Percentiles rank a stretch among this genome's conserved stretches.
phyloP scores from a whole-genome alignment of 2,888 invertebrate genomes.

The Callyntrura guangdongensis region DNA sequence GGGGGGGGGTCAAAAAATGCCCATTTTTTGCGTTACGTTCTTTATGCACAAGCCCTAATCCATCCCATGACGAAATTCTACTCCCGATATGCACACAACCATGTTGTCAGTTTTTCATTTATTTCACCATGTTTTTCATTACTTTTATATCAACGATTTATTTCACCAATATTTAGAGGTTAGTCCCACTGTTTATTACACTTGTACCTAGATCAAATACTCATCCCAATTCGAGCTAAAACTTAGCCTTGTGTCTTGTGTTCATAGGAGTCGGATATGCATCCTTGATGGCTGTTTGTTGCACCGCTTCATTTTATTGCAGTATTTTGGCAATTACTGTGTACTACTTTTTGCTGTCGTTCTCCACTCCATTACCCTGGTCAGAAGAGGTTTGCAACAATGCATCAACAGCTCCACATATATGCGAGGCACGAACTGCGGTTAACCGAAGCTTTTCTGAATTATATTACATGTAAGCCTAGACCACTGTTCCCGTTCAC shows the following conservation, averaged over 20 bases:
- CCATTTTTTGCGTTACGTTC: too few relatives aligned
- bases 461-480: slow-evolving; percentile 58
- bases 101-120: too few relatives aligned
- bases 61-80: too few relatives aligned
- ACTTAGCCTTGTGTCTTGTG: background rate
- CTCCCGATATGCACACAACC: too few relatives aligned
- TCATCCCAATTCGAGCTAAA: background rate
- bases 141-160: too few relatives aligned
- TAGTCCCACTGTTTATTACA: background rate
- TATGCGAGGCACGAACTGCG: background rate
- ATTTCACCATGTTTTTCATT: too few relatives aligned
- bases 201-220: background rate
- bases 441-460: slow-evolving; percentile 60
- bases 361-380: slow-evolving; percentile 91
- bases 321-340: slow-evolving; percentile 91
- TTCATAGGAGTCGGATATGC: slow-evolving; percentile 85
- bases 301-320: slow-evolving; percentile 92
- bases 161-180: slow-evolving; percentile 81
- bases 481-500: too few relatives aligned
- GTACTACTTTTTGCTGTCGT: slow-evolving; percentile 91
- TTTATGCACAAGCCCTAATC: too few relatives aligned
- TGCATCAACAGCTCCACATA: too few relatives aligned
- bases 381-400: slow-evolving; percentile 21
- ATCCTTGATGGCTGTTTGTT: slow-evolving; percentile 86
- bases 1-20: too few relatives aligned